A percentile compares a stretch with the other conserved stretches of the same genome.
phyloP scores from a whole-genome alignment of 2,888 invertebrate species.

The Lydus trimaculatus region DNA sequence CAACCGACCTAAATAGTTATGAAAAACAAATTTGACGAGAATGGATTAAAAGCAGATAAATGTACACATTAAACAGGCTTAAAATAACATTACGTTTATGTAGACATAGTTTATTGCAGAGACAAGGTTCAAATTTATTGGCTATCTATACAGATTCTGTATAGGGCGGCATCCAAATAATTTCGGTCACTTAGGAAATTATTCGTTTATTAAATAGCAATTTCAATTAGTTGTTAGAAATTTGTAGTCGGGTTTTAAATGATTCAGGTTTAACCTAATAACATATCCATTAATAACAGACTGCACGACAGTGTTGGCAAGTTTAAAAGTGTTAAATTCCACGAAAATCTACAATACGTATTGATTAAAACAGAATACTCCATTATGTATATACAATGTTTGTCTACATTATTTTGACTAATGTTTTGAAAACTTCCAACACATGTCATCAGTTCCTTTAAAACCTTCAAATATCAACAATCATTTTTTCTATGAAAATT shows the following conservation, averaged over 20 bases:
- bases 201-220: not conserved
- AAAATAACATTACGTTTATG: not conserved
- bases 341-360: conserved; percentile 16
- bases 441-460: not conserved
- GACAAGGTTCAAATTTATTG: not conserved
- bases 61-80: not conserved
- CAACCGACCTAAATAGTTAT: no score
- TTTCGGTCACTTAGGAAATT: conserved; percentile 10
- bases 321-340: conserved; percentile 24
- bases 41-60: not conserved
- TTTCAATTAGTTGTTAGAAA: conserved; percentile 13
- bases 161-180: not conserved
- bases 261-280: conserved; percentile 24
- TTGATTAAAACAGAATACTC: conserved; percentile 16
- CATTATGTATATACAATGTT: no score
- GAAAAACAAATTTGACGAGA: no score
- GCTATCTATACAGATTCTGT: not conserved
- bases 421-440: not conserved
- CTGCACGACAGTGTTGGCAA: conserved; percentile 18
- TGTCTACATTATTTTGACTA: not conserved
- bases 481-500: not conserved
- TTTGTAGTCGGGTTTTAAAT: conserved; percentile 11
- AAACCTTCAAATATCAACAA: not conserved
- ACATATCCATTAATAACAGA: conserved; percentile 20
- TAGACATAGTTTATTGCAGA: not conserved